Evolutionary conservation across 2,113 vertebrate genomes (phyloP).

Genomic region (Romanogobio albipinnatus): DNA sequence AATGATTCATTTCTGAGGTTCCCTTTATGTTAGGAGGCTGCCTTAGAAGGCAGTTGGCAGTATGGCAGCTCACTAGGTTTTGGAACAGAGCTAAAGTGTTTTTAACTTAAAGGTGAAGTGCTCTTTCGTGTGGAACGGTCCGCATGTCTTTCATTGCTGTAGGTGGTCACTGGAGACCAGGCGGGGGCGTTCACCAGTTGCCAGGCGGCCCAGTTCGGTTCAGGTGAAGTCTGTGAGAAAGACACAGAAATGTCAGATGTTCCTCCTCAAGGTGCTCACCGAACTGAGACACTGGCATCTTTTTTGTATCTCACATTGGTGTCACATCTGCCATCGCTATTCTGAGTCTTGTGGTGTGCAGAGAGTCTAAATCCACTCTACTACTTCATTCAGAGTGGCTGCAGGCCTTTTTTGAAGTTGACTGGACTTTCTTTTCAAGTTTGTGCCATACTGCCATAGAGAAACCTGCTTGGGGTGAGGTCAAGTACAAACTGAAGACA

Average conservation of each 20-base stretch:
- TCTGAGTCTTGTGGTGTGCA: neutral
- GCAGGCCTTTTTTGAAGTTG: neutral
- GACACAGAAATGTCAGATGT: constrained; percentile 1
- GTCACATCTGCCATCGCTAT: constrained; percentile 8
- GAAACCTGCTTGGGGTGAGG: constrained; percentile 31
- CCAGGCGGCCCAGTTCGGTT: neutral
- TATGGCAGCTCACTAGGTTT: constrained; percentile 5
- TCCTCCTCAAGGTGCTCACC: neutral
- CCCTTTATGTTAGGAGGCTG: neutral
- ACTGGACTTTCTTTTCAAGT: neutral
- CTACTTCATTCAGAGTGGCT: constrained; percentile 14
- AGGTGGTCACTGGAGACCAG: neutral
- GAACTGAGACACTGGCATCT: constrained; percentile 18
- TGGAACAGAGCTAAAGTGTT: constrained; percentile 2
- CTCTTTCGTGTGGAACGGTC: neutral
- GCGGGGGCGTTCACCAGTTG: neutral
- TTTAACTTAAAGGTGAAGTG: neutral
- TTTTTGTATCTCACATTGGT: constrained; percentile 4
- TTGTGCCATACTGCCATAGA: constrained; percentile 41
- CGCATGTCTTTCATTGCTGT: neutral
- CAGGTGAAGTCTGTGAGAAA: constrained; percentile 17
- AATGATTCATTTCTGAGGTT: neutral
- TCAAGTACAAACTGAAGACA: constrained; percentile 9
- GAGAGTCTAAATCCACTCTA: neutral
- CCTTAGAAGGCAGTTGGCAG: neutral